Evolutionary conservation across 2,888 invertebrate species (phyloP).

Genomic region (Luperina testacea): DNA sequence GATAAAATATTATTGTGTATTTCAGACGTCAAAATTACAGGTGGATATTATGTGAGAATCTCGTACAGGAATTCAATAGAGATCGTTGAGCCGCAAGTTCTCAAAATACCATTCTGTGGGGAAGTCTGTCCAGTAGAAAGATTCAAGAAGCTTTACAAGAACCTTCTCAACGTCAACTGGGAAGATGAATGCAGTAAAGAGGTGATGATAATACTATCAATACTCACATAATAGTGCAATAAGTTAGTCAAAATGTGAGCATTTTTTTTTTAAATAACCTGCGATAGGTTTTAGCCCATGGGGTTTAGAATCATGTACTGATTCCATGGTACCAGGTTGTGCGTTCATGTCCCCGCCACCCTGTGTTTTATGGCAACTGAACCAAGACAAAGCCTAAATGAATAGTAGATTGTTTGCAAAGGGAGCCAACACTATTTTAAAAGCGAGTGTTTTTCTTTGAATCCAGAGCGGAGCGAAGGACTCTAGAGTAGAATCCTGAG

Average conservation of each 20-base stretch:
- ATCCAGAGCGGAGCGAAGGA: no score
- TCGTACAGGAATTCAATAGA: conserved; percentile 92
- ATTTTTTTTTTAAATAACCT: no score
- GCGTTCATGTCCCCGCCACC: background rate
- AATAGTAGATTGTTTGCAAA: background rate
- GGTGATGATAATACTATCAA: conserved; percentile 29
- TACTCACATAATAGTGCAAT: background rate
- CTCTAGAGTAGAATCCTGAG: no score
- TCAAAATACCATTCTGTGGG: conserved; percentile 92
- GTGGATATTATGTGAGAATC: conserved; percentile 80
- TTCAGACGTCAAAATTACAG: conserved; percentile 48
- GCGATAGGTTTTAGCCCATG: no score
- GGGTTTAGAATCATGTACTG: no score
- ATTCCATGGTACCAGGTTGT: background rate
- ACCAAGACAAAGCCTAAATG: background rate
- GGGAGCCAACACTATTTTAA: no score
- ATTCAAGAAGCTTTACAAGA: conserved; percentile 88
- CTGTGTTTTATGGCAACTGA: background rate
- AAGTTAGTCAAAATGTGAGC: no score
- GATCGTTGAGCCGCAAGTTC: conserved; percentile 87
- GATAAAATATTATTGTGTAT: conserved; percentile 18
- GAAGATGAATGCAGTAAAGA: conserved; percentile 90
- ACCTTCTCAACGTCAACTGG: conserved; percentile 92
- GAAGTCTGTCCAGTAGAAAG: conserved; percentile 91
- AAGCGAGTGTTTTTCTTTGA: no score